A percentile compares a stretch with the other conserved stretches of the same genome.
Evolutionary conservation across 64 coral and sea anemone genomes (phyloP).

Genomic region (Trachythela sp.): DNA sequence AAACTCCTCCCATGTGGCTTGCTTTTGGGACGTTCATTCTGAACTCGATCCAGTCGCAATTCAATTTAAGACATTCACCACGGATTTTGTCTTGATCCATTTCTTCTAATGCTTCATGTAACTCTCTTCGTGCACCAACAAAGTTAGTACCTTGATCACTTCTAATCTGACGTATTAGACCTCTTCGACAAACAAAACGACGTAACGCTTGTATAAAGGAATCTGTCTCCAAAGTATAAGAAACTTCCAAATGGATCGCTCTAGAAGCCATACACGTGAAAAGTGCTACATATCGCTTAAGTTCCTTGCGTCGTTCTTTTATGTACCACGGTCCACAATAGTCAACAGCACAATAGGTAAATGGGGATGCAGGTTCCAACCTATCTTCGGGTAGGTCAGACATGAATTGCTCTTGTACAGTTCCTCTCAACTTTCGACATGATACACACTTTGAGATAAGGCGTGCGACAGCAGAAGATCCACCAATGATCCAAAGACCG

Average conservation of each 20-base stretch:
- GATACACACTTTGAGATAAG: conserved; percentile 11
- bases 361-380: background rate
- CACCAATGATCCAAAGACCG: conserved; percentile 46
- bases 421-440: background rate
- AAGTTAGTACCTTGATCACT: conserved; percentile 55
- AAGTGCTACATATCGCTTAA: conserved; percentile 9
- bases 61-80: too few species aligned
- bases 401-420: conserved; percentile 11
- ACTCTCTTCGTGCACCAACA: conserved; percentile 37
- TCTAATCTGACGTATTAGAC: conserved; percentile 30
- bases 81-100: too few species aligned
- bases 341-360: conserved; percentile 30
- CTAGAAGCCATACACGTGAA: conserved; percentile 29
- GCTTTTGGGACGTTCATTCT: too few species aligned
- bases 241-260: background rate
- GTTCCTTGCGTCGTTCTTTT: conserved; percentile 40
- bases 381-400: conserved; percentile 27
- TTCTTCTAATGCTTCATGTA: too few species aligned
- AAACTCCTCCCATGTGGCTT: too few species aligned
- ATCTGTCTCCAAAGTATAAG: conserved; percentile 28
- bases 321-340: conserved; percentile 42
- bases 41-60: too few species aligned
- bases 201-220: conserved; percentile 44
- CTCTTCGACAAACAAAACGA: conserved; percentile 21
- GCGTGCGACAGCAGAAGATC: background rate